Conservation (phyloP, 2,888 invertebrate species). For the Caenorhabditis plicata region DNA sequence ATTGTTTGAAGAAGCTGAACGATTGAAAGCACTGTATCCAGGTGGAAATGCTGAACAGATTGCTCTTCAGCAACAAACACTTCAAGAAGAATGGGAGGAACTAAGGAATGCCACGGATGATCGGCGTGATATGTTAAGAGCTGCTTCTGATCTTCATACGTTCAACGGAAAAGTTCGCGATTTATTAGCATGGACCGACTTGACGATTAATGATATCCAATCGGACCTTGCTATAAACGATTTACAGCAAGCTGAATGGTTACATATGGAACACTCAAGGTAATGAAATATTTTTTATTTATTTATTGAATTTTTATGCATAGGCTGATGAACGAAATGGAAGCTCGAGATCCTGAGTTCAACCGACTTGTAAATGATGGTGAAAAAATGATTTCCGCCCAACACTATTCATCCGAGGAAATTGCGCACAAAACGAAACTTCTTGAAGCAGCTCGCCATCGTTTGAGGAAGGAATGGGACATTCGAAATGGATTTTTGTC, state of each 20-base stretch:
- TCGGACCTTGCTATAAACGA: conserved; percentile 79
- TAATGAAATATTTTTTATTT: conserved; percentile 1
- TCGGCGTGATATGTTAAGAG: conserved; percentile 79
- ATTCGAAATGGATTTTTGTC: conserved; percentile 78
- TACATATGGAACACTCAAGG: conserved; percentile 76
- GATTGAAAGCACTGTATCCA: conserved; percentile 73
- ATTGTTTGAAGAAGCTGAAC: conserved; percentile 86
- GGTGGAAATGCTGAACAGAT: conserved; percentile 85
- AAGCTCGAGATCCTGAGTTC: conserved; percentile 83
- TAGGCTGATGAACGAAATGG: conserved; percentile 75
- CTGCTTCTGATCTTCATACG: conserved; percentile 84
- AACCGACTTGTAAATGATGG: conserved; percentile 77
- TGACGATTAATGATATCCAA: conserved; percentile 77
- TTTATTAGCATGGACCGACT: conserved; percentile 83
- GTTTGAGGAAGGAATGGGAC: conserved; percentile 83
- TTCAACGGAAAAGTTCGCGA: conserved; percentile 75
- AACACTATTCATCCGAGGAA: conserved; percentile 76
- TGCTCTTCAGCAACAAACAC: conserved; percentile 81
- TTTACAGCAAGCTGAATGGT: conserved; percentile 64
- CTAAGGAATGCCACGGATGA: conserved; percentile 81
- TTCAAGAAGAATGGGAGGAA: conserved; percentile 82
- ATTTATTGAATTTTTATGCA: background rate
- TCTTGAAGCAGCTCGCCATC: conserved; percentile 78
- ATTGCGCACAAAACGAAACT: conserved; percentile 55
- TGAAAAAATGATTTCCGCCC: conserved; percentile 80